phyloP scores from a whole-genome alignment of 2,113 vertebrate genomes.

The Sterrhoptilus dennistouni region DNA sequence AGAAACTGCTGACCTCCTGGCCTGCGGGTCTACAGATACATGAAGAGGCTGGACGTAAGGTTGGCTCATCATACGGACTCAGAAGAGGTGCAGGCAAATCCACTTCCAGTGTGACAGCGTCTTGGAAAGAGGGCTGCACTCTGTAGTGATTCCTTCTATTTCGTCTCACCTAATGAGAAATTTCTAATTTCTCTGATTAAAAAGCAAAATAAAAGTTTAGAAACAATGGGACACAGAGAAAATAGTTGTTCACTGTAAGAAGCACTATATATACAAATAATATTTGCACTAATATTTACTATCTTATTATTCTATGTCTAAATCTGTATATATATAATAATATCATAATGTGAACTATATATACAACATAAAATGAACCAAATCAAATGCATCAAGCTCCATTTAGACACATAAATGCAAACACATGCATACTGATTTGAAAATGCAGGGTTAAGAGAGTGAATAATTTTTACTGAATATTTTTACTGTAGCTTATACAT shows the following conservation, averaged over 20 bases:
- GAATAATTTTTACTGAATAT: background rate
- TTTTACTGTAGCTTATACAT: background rate
- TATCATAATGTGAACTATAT: background rate
- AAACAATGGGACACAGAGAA: background rate
- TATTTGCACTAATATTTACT: background rate
- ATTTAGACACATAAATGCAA: background rate
- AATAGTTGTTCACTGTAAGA: background rate
- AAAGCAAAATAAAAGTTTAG: background rate
- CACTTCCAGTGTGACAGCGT: background rate
- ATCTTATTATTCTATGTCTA: background rate
- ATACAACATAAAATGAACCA: background rate
- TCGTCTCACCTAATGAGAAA: background rate
- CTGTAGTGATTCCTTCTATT: background rate
- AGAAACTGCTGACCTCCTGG: background rate
- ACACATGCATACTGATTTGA: background rate
- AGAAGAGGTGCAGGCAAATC: background rate
- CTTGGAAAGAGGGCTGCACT: background rate
- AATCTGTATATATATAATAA: background rate
- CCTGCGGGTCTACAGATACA: rapidly evolving
- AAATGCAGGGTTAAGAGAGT: background rate
- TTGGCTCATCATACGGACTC: background rate
- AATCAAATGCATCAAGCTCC: background rate
- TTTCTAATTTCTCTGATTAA: background rate
- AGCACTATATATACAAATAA: background rate
- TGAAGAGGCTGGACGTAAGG: rapidly evolving